Percentiles rank a stretch among this genome's conserved stretches.
Evolutionary conservation across 2,888 invertebrate species (phyloP).

Genomic region (Toxonevra muliebris): DNA sequence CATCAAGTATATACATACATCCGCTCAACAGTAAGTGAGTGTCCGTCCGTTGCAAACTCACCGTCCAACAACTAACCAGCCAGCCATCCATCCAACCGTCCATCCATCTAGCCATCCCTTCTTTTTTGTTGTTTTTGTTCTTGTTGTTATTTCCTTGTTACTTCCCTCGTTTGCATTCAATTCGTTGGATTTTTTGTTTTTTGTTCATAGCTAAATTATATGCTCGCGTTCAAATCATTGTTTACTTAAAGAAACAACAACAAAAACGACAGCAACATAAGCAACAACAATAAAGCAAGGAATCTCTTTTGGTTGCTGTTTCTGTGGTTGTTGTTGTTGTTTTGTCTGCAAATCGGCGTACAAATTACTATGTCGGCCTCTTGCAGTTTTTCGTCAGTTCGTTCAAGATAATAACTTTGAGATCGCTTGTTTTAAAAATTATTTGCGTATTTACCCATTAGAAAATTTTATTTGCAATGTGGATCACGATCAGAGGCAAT

Average conservation of each 20-base stretch:
- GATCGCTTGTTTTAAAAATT: slow-evolving; percentile 14
- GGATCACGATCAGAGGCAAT: too few relatives aligned
- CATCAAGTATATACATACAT: background rate
- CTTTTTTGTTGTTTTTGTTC: background rate
- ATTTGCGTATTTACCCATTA: too few relatives aligned
- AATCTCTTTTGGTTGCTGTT: slow-evolving; percentile 17
- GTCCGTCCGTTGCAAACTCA: background rate
- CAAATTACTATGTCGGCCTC: slow-evolving; percentile 48
- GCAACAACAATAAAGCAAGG: slow-evolving; percentile 14
- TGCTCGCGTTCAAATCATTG: slow-evolving; percentile 43
- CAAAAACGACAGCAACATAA: slow-evolving; percentile 18
- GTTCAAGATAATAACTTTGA: slow-evolving; percentile 40
- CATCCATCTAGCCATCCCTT: background rate
- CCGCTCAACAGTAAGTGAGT: background rate
- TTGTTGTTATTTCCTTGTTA: background rate
- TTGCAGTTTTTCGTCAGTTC: slow-evolving; percentile 47
- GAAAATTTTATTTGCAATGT: too few relatives aligned
- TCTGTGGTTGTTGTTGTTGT: slow-evolving; percentile 6
- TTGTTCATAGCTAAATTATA: slow-evolving; percentile 40
- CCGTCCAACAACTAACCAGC: background rate
- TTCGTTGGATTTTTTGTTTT: background rate
- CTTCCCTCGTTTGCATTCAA: background rate
- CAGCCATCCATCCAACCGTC: background rate
- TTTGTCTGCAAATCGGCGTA: slow-evolving; percentile 22
- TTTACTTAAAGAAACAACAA: slow-evolving; percentile 41